Conservation (phyloP, 1,140 invertebrate genomes). For the Heliconius eleuchia region DNA sequence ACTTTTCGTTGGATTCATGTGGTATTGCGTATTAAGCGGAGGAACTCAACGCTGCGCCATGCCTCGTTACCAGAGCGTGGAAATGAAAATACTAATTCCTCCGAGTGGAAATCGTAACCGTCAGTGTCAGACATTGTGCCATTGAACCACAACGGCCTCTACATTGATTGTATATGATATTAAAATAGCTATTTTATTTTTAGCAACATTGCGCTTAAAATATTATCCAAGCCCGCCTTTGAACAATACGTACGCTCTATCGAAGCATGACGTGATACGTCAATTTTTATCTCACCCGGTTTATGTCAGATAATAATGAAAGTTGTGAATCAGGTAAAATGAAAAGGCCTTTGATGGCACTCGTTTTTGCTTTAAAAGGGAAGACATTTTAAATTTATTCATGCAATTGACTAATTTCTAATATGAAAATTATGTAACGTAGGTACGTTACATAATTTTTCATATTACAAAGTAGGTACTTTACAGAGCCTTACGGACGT, state of each 20-base stretch:
- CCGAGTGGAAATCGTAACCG: too few species aligned
- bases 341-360: conserved; percentile 9
- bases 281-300: conserved; percentile 1
- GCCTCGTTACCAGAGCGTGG: too few species aligned
- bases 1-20: too few species aligned
- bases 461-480: too few species aligned
- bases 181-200: not conserved
- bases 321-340: conserved; percentile 9
- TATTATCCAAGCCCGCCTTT: not conserved
- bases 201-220: not conserved
- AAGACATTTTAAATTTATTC: conserved; percentile 1
- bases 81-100: too few species aligned
- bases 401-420: not conserved
- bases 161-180: not conserved
- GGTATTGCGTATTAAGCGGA: too few species aligned
- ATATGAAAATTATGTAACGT: too few species aligned
- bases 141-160: too few species aligned
- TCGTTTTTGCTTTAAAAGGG: not conserved
- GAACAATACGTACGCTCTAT: conserved; percentile 4
- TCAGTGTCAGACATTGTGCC: too few species aligned
- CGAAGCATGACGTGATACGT: not conserved
- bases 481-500: too few species aligned
- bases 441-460: too few species aligned
- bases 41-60: too few species aligned
- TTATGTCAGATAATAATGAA: not conserved